phyloP scores from a whole-genome alignment of 1,140 invertebrate species.

The Frieseomelitta varia region DNA sequence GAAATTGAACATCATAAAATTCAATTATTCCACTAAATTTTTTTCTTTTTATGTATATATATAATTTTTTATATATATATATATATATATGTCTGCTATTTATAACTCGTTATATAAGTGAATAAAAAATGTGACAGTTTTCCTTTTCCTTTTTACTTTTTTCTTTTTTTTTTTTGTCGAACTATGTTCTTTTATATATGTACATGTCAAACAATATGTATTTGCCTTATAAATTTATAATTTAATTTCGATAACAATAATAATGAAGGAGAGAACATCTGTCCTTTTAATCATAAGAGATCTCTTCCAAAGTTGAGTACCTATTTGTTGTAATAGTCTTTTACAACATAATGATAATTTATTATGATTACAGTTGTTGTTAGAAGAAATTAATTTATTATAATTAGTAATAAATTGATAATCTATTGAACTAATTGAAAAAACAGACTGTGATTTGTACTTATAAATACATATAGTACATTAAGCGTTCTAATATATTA shows the following conservation, averaged over 20 bases:
- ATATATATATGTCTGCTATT: constrained; percentile 1
- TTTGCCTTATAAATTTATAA: background rate
- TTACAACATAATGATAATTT: no score
- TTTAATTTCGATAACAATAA: no score
- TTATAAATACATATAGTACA: no score
- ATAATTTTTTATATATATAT: background rate
- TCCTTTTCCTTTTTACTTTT: background rate
- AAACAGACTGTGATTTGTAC: no score
- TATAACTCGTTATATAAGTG: background rate
- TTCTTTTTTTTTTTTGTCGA: background rate
- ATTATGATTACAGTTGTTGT: background rate
- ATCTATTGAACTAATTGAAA: no score
- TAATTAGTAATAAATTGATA: no score
- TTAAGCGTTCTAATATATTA: no score
- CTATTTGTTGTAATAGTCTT: no score
- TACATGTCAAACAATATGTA: accelerated
- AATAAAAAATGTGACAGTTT: background rate
- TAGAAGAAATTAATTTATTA: background rate
- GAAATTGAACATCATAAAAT: background rate
- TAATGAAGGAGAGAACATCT: background rate
- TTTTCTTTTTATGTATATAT: background rate
- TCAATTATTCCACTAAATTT: background rate
- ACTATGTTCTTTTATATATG: background rate
- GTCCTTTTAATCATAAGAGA: background rate
- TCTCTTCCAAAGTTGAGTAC: background rate